Base-by-base conservation (phyloP, 2,797 vertebrate genomes). In the Geotria australis region DNA sequence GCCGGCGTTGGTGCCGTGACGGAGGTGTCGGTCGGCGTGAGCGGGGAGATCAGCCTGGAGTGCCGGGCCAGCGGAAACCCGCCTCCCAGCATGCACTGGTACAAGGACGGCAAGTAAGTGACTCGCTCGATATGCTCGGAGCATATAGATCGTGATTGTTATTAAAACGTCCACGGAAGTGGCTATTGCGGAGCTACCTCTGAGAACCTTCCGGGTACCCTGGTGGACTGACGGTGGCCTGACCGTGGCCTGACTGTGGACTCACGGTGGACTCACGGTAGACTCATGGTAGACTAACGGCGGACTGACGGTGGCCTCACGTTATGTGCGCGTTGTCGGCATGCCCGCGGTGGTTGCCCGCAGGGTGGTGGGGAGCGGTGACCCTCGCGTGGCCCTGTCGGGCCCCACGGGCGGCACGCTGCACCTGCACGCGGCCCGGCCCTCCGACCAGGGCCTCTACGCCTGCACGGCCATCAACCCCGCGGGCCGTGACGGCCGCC, bases 61-160 rank as follows among this genome's bases (percentile, higher is more conserved):
- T 86, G 82, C 60, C 65, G 63, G 48, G 71, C 77, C 7, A 72
- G 69, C 0, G 82, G 82, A 10, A 65, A 63, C 7, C 82, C 82
- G 46, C 64, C 57, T 1, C 82, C 82, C 48, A 69, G 66, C 61
- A 73, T 86, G 66, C 77, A 81, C 59, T 86, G 82, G 82, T 81
- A 73, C 66, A 81, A 76, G 2, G 78, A 83, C 1, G 78, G 78
- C 68, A 78, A 79, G 82, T 85, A 64, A 74, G 80, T 70, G 48
- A 38, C 24, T 38, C 24, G n/a, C n/a, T 38, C 24, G 24, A 24
- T 24, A 38, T 38, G 24, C 24, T 38, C 24, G 24, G 24, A 38
- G 4, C 24, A 38, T 24, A 5, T 24, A 38, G 38, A 38, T 24
- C 24, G 24, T 38, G 24, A 24, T 38, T 38, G 24, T 38, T 24